Evolutionary conservation across 1,140 invertebrate genomes (phyloP).

Genomic region (Schlechtendalia chinensis): DNA sequence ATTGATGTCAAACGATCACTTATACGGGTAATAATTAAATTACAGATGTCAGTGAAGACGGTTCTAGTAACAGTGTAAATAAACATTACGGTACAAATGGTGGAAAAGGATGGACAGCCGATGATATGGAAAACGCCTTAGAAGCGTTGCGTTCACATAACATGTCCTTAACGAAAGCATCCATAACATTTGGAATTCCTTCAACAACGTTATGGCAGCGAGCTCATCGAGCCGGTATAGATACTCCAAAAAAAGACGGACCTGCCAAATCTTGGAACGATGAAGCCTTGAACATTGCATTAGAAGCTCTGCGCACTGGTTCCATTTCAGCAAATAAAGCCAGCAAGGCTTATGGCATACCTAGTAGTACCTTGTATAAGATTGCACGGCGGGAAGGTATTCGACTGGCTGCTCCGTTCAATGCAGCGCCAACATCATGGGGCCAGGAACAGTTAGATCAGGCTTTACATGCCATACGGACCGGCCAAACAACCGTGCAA

Average conservation of each 20-base stretch:
- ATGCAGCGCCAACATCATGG: slow-evolving; percentile 87
- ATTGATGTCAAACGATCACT: background rate
- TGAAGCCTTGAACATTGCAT: slow-evolving; percentile 74
- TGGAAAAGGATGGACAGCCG: slow-evolving; percentile 81
- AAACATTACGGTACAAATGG: slow-evolving; percentile 40
- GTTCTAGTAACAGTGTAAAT: slow-evolving; percentile 41
- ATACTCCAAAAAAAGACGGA: slow-evolving; percentile 86
- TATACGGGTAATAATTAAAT: slow-evolving; percentile 4
- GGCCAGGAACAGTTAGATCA: slow-evolving; percentile 77
- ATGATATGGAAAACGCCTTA: slow-evolving; percentile 82
- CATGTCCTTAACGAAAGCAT: slow-evolving; percentile 84
- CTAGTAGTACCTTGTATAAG: slow-evolving; percentile 85
- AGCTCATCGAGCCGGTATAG: slow-evolving; percentile 79
- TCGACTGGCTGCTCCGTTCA: slow-evolving; percentile 79
- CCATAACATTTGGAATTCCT: slow-evolving; percentile 80
- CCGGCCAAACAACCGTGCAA: slow-evolving; percentile 79
- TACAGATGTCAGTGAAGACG: slow-evolving; percentile 45
- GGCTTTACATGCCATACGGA: slow-evolving; percentile 78
- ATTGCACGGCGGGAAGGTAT: slow-evolving; percentile 85
- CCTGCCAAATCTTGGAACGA: slow-evolving; percentile 84
- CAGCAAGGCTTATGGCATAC: slow-evolving; percentile 86
- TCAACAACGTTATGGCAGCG: slow-evolving; percentile 87
- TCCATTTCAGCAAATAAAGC: slow-evolving; percentile 86
- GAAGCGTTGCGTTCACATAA: slow-evolving; percentile 79
- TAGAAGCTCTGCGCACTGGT: slow-evolving; percentile 76